Evolutionary conservation across 2,113 vertebrate species (phyloP).

Genomic region (Saguinus imperator): DNA sequence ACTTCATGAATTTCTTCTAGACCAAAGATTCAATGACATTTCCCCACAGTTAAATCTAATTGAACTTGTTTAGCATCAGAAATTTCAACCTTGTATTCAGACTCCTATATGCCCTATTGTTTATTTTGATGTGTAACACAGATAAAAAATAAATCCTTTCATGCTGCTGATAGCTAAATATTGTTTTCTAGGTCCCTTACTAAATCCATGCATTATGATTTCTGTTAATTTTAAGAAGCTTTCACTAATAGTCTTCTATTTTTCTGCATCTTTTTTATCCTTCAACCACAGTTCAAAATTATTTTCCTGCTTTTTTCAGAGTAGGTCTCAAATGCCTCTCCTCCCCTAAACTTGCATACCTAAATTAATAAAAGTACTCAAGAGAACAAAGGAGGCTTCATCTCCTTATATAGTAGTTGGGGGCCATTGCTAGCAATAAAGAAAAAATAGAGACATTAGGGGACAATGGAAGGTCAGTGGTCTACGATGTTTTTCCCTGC

Average conservation of each 20-base stretch:
- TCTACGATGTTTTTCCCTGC: not conserved
- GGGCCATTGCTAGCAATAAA: not conserved
- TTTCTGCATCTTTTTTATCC: not conserved
- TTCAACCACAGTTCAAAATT: not conserved
- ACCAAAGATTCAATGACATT: not conserved
- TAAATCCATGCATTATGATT: not conserved
- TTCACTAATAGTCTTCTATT: not conserved
- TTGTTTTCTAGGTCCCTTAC: not conserved
- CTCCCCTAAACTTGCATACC: not conserved
- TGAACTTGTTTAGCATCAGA: not conserved
- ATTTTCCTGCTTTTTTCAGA: constrained; percentile 36
- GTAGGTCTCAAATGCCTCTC: not conserved
- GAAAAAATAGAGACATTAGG: not conserved
- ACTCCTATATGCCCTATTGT: not conserved
- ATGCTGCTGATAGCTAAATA: not conserved
- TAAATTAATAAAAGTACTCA: not conserved
- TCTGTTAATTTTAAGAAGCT: not conserved
- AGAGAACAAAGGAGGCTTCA: not conserved
- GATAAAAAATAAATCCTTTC: not conserved
- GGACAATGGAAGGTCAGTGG: not conserved
- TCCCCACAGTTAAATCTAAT: not conserved
- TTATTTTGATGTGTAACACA: not conserved
- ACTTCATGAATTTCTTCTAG: constrained; percentile 10
- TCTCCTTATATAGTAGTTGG: not conserved
- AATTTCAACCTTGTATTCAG: not conserved